Base-by-base conservation (phyloP, 2,113 vertebrate species). In the Triplophysa rosa region DNA sequence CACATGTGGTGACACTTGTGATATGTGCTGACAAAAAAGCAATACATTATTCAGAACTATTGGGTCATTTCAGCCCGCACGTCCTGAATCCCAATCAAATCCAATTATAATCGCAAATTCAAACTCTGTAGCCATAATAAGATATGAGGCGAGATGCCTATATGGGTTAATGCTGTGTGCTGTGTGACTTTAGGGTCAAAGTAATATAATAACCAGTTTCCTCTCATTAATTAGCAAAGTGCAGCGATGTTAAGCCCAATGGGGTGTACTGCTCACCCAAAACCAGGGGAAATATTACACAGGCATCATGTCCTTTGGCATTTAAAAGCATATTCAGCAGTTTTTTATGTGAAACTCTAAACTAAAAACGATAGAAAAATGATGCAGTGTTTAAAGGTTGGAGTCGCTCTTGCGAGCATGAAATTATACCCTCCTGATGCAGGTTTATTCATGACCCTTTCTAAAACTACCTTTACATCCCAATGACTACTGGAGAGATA, bases 211-310 rank as follows among this genome's bases (percentile, higher is more conserved):
- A 77, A 64, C 67, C 49, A 10, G 67, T 67, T 73, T 80, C 21
- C 47, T 76, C 64, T 84, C 65, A 23, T 84, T 80, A 84, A 81
- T 84, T 75, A 73, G 73, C 64, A 75, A 67, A 80, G 71, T 80
- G 78, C 66, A 64, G 47, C 24, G 26, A 61, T 29, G 26, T 81
- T 78, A 84, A 67, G 75, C 61, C 79, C 67, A 78, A 19, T 63
- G 63, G 59, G 59, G 45, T 72, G 70, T 45, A 58, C 75, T 8
- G 3, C 45, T 79, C 56, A 84, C 62, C 64, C 76, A 72, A 69
- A 47, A 49, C 26, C 62, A 65, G 73, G 67, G 64, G 37, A 67
- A 72, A 64, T 67, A 52, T 29, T 72, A 71, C 63, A 54, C 56
- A 23, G 12, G 52, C 61, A 40, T 9, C 17, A 26, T 77, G 67